Evolutionary conservation across 1,140 invertebrate genomes (phyloP).

Genomic region (Drosophila murphyi): DNA sequence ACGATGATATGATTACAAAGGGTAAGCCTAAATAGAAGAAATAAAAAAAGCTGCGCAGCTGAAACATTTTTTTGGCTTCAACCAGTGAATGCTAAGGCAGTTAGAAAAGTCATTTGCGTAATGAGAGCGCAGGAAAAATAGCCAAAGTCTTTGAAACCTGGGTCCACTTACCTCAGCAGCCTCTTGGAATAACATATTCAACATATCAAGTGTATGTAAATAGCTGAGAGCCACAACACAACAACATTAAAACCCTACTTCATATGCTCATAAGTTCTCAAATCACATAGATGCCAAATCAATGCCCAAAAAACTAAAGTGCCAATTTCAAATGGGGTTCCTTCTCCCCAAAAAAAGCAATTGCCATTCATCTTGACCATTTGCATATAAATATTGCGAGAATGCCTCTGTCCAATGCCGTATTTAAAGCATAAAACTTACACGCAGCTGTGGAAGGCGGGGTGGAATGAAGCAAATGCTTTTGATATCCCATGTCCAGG

Average conservation of each 20-base stretch:
- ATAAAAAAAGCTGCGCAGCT: background rate
- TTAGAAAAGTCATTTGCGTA: too few relatives aligned
- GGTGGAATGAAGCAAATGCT: background rate
- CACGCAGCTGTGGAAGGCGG: background rate
- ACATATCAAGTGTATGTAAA: too few relatives aligned
- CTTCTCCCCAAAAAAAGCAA: background rate
- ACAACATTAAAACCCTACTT: too few relatives aligned
- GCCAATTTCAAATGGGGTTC: background rate
- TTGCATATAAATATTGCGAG: slow-evolving; percentile 20
- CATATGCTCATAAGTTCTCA: background rate
- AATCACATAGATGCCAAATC: background rate
- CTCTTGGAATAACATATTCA: too few relatives aligned
- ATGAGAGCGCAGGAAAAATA: too few relatives aligned
- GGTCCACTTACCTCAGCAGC: too few relatives aligned
- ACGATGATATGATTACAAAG: background rate
- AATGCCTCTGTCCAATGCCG: slow-evolving; percentile 9
- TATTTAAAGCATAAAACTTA: slow-evolving; percentile 27
- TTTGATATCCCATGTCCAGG: slow-evolving; percentile 49
- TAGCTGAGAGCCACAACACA: too few relatives aligned
- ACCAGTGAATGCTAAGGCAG: too few relatives aligned
- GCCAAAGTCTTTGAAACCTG: too few relatives aligned
- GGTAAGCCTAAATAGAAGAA: slow-evolving; percentile 1
- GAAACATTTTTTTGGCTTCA: too few relatives aligned
- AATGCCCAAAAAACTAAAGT: background rate
- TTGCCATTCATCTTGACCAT: slow-evolving; percentile 15